Base-by-base conservation (phyloP, 2,888 invertebrate genomes). In the Congeria kusceri region DNA sequence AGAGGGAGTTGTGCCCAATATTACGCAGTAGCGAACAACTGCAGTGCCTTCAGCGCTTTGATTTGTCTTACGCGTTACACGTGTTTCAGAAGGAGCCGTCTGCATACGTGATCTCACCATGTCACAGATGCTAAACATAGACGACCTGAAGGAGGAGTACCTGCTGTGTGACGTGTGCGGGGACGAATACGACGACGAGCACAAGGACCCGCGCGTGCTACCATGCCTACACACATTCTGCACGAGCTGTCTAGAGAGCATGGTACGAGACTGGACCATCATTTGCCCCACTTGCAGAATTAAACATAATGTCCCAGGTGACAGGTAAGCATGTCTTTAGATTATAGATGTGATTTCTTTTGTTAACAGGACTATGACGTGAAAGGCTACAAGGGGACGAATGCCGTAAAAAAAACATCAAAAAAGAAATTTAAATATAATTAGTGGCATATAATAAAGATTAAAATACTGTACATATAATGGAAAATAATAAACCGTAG, bases 191-290 rank as follows among this genome's bases (percentile, higher is more conserved):
- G 86, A 86, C 59, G 86, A 86, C 47, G 84, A 86, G 4, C 66
- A 66, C 32, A 76, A 66, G 13, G 76, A 66, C 11, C 86, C 86
- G 23, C 73, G 86, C 20, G 86, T 86, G 53, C 71, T 86, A 18
- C 86, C 86, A 56, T 86, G 86, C 53, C 71, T 86, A 57, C 86
- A 86, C 68, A 84, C 84, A 3, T 86, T 79, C 70, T 86, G 86
- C 68, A 69, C 57, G 47, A 68, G 80, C 39, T 83, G 83, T 73
- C 47, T 84, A 15, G 86, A 84, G 25, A 80, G 84, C 7, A 81
- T 84, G 74, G 84, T 84, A 0, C 76, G 86, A 20, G 86, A 86
- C 49, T 84, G 86, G 86, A 81, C 82, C 1, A 59, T 86, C 11
- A 76, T 73, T n/a, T 86, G 86, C 59, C 86, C 86, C 3, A 84